Base-by-base conservation (phyloP, 1,140 invertebrate genomes). In the Lasioglossum albipes region DNA sequence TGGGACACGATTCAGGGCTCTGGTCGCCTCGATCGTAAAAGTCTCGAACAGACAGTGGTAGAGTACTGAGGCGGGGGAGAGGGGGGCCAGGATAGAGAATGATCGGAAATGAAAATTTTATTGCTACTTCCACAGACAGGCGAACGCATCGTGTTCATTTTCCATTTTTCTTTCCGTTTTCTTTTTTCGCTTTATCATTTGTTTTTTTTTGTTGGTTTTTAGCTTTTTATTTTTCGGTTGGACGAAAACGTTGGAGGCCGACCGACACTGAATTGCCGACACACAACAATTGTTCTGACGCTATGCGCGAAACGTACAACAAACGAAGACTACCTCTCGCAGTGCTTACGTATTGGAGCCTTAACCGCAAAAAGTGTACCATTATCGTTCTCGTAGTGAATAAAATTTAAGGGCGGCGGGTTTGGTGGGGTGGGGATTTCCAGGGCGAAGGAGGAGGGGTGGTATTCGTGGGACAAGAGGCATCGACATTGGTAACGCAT, bases 241-340 rank as follows among this genome's bases (percentile, higher is more conserved):
- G 64, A 62, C 65, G 72, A 75, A 42, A 75, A 18, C 2, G 31
- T 10, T 13, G 2, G 65, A 41, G 36, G 52, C 27, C 6, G 27
- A 20, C 12, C 65, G 57, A 64, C 65, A 61, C 22, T 68, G 79
- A 75, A 62, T 64, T 54, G 31, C 27, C 16, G 64, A 59, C 54
- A 42, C 54, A 12, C 45, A 45, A 65, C 42, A 69, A 59, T 62
- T 62, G 13, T 75, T 59, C 45, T 41, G 31, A 68, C 72, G 42
- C 54, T 85, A 81, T 76, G 54, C 64, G 22, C 57, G 64, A 69
- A 83, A 84, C 69, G 68, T 81, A 84, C 84, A 85, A 84, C 84
- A 84, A 85, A 84, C 77, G 31, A 75, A 61, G 69, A 81, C 59
- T 73, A 78, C 61, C 59, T 67, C 67, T 59, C 68, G 49, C 41